Evolutionary conservation across 2,888 invertebrate species (phyloP), one percentile per base, ranked within the genome.

Genomic region (Gastrophysa polygoni): DNA sequence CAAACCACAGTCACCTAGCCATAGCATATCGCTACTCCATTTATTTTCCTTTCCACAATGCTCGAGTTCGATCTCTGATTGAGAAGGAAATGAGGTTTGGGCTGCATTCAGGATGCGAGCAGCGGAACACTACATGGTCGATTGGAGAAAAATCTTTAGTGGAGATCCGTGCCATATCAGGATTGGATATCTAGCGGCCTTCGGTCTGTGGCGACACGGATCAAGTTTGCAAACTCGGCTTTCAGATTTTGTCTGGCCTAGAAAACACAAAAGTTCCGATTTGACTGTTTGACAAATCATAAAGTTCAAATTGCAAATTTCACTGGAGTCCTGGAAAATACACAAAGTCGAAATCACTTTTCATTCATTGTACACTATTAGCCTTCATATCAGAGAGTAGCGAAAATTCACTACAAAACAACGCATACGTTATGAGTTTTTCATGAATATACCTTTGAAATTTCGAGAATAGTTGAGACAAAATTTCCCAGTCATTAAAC

Each of bases 161-260:
- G 66, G 51, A 66, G 48, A 32, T 73, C 71, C 28, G 70, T 59
- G 58, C 72, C 77, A 72, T 79, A 81, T 82, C 82, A 82, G 67
- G 82, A 81, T 59, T 80, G 79, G 60, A 80, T 75, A 52, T 81
- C 81, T 34, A 81, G 80, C 24, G 77, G 77, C 71, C 91, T 84
- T 77, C 93, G 89, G 80, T 96, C 96, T 63, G 96, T 95, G 76
- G 92, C 94, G 68, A 87, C 84, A 74, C 90, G 88, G 71, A 97
- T 83, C 75, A 98, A 86, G 82, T 91, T 93, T 78, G 88, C 88
- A 83, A 96, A 97, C 84, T 98, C 98, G 82, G 92, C 85, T 80
- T 97, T 96, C 77, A 98, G 85, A 76, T 91, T 85, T 83, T 96
- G 95, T 67, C 97, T 89, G 76, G 93, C 94, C 96, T 96, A 81